Percentiles rank a stretch among this genome's conserved stretches.
Conservation (phyloP, 2,888 invertebrate species). For the Limnephilus lunatus region DNA sequence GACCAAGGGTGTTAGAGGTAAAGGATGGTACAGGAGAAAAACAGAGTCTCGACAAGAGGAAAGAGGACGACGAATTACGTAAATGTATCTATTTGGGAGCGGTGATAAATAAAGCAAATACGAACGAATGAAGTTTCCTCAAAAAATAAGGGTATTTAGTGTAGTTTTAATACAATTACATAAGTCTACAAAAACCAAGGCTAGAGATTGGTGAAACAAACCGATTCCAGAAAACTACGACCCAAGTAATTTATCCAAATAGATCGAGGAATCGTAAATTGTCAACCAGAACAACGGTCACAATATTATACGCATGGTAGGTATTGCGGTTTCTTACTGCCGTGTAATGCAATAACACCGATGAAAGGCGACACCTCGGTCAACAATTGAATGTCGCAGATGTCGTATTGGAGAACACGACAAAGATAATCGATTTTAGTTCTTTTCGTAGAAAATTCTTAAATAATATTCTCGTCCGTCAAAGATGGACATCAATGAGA, state of each 20-base stretch:
- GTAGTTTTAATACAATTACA: not conserved
- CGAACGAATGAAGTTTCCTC: not conserved
- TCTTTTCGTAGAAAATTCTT: not conserved
- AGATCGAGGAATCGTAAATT: not conserved
- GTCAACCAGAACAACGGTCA: not conserved
- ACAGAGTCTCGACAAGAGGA: not conserved
- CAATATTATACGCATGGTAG: not conserved
- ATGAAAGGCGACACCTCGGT: not conserved
- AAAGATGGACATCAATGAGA: not conserved
- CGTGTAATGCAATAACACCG: not conserved
- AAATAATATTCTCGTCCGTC: not conserved
- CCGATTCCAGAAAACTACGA: not conserved
- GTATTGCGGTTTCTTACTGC: not conserved
- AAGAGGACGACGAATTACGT: not conserved
- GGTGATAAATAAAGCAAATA: not conserved
- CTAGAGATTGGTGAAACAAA: not conserved
- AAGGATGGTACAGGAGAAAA: not conserved
- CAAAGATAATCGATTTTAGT: not conserved
- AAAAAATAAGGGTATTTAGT: not conserved
- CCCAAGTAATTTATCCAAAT: not conserved
- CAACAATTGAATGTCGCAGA: not conserved
- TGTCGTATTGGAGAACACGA: not conserved
- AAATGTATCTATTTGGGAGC: not conserved
- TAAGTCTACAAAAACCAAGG: not conserved
- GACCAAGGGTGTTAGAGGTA: not conserved